Conservation (phyloP, 1,140 invertebrate species). For the Heliconius congener region DNA sequence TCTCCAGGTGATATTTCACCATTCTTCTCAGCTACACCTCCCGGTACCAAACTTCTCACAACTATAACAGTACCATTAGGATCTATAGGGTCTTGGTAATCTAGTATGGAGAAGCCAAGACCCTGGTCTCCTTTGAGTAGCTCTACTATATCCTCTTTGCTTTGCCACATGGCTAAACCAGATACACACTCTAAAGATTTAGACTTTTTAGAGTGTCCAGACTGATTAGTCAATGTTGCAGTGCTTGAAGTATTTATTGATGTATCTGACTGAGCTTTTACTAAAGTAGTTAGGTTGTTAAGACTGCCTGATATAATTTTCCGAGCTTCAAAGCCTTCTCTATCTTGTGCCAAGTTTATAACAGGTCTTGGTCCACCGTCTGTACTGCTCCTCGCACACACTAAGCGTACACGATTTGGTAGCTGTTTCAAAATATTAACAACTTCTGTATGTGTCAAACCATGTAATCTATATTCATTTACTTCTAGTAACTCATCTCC, state of each 20-base stretch:
- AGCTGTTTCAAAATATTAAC: constrained; percentile 94
- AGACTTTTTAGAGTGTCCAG: constrained; percentile 89
- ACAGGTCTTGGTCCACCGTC: constrained; percentile 83
- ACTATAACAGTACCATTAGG: constrained; percentile 95
- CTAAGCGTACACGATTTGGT: constrained; percentile 90
- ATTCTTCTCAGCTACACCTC: constrained; percentile 93
- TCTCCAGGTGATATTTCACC: constrained; percentile 96
- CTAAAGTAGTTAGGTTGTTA: constrained; percentile 86
- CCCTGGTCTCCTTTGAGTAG: constrained; percentile 94
- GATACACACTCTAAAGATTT: constrained; percentile 96
- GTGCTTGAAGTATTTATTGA: constrained; percentile 89
- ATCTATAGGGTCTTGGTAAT: constrained; percentile 96
- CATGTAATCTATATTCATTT: constrained; percentile 92
- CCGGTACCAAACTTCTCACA: constrained; percentile 95
- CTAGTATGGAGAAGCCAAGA: constrained; percentile 96
- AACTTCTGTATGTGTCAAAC: constrained; percentile 93
- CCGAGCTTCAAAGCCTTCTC: constrained; percentile 88
- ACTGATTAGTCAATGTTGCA: constrained; percentile 84
- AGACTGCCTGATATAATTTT: constrained; percentile 89
- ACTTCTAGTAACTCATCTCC: constrained; percentile 96
- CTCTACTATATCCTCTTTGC: constrained; percentile 92
- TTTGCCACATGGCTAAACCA: constrained; percentile 95
- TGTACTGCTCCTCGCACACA: constrained; percentile 86
- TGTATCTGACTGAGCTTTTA: constrained; percentile 95
- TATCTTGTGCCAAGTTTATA: constrained; percentile 89